phyloP scores from a whole-genome alignment of 1,140 invertebrate genomes.

The Zaprionus africanus region DNA sequence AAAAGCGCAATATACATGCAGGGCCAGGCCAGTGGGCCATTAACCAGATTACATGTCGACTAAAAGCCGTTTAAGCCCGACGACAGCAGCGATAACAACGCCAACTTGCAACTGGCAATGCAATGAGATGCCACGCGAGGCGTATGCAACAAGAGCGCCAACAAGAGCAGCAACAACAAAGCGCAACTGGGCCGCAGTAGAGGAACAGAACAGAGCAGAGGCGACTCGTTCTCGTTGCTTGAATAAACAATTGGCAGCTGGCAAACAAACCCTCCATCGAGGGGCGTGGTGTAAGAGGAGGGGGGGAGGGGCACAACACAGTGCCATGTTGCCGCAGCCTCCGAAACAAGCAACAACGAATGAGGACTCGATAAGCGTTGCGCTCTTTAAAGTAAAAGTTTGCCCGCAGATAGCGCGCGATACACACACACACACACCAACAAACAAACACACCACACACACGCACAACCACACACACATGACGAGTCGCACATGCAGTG shows the following conservation, averaged over 20 bases:
- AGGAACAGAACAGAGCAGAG: not conserved
- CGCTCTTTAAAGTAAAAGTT: conserved; percentile 73
- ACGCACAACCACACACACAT: not conserved
- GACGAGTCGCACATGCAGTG: conserved; percentile 23
- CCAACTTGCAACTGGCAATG: conserved; percentile 30
- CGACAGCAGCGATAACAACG: conserved; percentile 62
- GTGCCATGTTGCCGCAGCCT: not conserved
- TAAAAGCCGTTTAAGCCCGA: conserved; percentile 71
- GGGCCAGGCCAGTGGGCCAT: conserved; percentile 49
- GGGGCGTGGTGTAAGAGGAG: not conserved
- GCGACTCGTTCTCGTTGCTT: conserved; percentile 47
- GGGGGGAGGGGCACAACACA: not conserved
- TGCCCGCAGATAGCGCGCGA: conserved; percentile 59
- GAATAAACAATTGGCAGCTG: conserved; percentile 75
- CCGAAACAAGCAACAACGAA: conserved; percentile 23
- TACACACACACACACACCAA: conserved; percentile 6
- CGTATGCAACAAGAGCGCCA: conserved; percentile 13
- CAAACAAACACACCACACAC: not conserved
- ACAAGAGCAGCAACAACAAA: conserved; percentile 39
- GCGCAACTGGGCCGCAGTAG: conserved; percentile 25
- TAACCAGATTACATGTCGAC: conserved; percentile 74
- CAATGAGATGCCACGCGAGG: conserved; percentile 26
- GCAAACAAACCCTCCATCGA: conserved; percentile 58
- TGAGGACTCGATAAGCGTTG: conserved; percentile 29
- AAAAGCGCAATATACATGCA: conserved; percentile 29